Percentiles rank a stretch among this genome's conserved stretches.
These are phyloP conservation scores for Lysiphlebus fabarum DNA, from an alignment of 1,140 invertebrate species.

Conservation along the genomic window DNA sequence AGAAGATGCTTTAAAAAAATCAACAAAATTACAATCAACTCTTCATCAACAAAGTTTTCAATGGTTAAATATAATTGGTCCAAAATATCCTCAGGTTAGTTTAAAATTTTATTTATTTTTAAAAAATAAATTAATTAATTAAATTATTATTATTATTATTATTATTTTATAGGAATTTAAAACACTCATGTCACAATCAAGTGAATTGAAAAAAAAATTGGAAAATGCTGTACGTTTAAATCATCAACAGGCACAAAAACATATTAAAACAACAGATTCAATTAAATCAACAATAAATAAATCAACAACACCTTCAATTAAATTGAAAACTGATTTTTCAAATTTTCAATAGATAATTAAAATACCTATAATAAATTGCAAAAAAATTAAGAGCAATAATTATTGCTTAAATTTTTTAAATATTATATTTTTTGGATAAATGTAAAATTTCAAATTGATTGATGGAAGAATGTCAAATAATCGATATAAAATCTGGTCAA, in stretches of 20 bases:
- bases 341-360: slow-evolving; percentile 71
- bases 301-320: slow-evolving; percentile 70
- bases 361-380: background rate
- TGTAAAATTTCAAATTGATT: too few species aligned
- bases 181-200: slow-evolving; percentile 78
- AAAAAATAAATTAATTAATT: slow-evolving; percentile 32
- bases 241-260: slow-evolving; percentile 60
- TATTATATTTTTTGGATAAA: too few species aligned
- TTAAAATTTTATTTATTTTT: slow-evolving; percentile 8
- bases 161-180: slow-evolving; percentile 76
- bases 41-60: slow-evolving; percentile 85
- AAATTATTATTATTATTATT: slow-evolving; percentile 10
- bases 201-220: slow-evolving; percentile 74
- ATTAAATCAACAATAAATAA: slow-evolving; percentile 58
- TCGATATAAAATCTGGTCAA: too few species aligned
- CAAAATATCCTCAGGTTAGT: slow-evolving; percentile 79
- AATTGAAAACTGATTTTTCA: slow-evolving; percentile 94
- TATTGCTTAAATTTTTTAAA: too few species aligned
- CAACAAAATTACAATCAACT: slow-evolving; percentile 63
- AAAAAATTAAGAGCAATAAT: too few species aligned
- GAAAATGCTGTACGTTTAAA: slow-evolving; percentile 80
- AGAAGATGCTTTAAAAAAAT: slow-evolving; percentile 60
- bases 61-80: slow-evolving; percentile 86
- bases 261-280: slow-evolving; percentile 49
- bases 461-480: too few species aligned